phyloP scores from a whole-genome alignment of 2,113 vertebrate species.

The Xiphophorus hellerii region DNA sequence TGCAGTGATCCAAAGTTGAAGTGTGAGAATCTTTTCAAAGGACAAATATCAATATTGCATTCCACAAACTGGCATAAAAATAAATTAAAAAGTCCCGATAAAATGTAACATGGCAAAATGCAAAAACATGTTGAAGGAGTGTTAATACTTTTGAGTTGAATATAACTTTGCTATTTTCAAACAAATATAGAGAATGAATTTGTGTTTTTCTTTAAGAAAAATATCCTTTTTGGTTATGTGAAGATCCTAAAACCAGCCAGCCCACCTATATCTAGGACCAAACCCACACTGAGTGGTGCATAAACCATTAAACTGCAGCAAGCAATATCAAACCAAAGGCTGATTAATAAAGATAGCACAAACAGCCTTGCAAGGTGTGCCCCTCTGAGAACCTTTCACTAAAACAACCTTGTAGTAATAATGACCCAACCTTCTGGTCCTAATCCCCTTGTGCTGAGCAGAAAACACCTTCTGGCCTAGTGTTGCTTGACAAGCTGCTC shows the following conservation, averaged over 20 bases:
- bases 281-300: not conserved
- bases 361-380: conserved; percentile 48
- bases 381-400: conserved; percentile 20
- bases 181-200: not conserved
- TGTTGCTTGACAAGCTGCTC: conserved; percentile 62
- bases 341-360: conserved; percentile 35
- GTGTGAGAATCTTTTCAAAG: too few species aligned
- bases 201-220: not conserved
- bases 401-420: conserved; percentile 41
- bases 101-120: not conserved
- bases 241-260: not conserved
- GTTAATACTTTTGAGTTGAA: not conserved
- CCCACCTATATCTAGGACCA: not conserved
- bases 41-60: not conserved
- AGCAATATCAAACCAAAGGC: conserved; percentile 8
- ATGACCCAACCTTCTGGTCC: conserved; percentile 58
- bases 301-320: conserved; percentile 28
- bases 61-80: not conserved
- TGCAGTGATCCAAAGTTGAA: too few species aligned
- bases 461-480: conserved; percentile 64
- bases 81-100: not conserved
- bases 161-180: not conserved
- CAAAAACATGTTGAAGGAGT: not conserved
- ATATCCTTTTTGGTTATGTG: not conserved
- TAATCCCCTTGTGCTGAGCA: conserved; percentile 55